Evolutionary conservation across 2,797 vertebrate genomes (phyloP).

Genomic region (Cichlasoma orientale): DNA sequence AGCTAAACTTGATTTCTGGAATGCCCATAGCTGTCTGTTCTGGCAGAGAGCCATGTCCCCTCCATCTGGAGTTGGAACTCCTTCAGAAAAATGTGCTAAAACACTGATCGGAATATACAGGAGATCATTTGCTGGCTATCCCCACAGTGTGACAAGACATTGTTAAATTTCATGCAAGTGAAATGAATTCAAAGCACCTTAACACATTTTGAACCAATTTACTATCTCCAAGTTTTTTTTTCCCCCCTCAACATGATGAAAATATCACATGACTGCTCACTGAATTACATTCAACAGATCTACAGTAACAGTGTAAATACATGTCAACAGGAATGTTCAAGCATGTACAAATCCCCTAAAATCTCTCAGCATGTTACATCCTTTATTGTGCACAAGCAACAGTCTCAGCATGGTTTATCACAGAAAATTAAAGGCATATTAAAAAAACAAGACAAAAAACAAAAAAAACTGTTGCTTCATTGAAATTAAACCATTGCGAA

Average conservation of each 20-base stretch:
- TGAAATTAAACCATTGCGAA: conserved; percentile 90
- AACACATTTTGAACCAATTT: conserved; percentile 46
- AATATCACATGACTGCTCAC: conserved; percentile 42
- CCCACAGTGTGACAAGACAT: too few relatives aligned
- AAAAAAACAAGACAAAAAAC: conserved; percentile 70
- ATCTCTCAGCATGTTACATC: conserved; percentile 37
- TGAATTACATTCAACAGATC: conserved; percentile 45
- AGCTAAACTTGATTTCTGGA: too few relatives aligned
- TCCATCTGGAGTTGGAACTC: background rate
- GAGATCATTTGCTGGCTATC: background rate
- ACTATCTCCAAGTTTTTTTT: conserved; percentile 48
- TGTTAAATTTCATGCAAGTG: background rate
- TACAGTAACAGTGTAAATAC: conserved; percentile 30
- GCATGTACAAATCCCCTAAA: conserved; percentile 49
- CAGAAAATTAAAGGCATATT: conserved; percentile 78
- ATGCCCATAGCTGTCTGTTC: too few relatives aligned
- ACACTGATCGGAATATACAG: background rate
- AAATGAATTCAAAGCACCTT: conserved; percentile 1
- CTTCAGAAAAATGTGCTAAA: background rate
- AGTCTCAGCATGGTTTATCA: conserved; percentile 81
- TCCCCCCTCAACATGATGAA: conserved; percentile 43
- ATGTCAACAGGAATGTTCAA: conserved; percentile 56
- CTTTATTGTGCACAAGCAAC: conserved; percentile 85
- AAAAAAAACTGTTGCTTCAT: conserved; percentile 78
- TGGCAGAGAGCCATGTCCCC: too few relatives aligned